phyloP scores from a whole-genome alignment of 2,888 invertebrate species.

The Mechanitis messenoides region DNA sequence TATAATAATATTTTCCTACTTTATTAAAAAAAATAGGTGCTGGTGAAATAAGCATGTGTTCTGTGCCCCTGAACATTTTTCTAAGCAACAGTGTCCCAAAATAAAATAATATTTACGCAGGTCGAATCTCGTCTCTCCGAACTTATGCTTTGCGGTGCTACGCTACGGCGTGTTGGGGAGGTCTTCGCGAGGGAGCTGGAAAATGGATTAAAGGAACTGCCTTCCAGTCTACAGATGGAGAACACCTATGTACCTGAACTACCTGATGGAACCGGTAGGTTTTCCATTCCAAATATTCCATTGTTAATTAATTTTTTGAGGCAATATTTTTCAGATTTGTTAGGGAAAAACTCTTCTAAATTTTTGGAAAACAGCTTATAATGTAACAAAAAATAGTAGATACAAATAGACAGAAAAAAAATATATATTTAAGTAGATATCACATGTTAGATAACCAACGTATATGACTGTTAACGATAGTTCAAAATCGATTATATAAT shows the following conservation, averaged over 20 bases:
- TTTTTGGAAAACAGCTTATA: too few species aligned
- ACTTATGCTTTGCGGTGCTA: slow-evolving; percentile 49
- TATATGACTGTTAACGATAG: too few species aligned
- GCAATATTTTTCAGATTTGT: background rate
- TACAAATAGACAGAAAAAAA: too few species aligned
- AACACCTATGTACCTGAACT: slow-evolving; percentile 86
- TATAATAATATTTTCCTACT: too few species aligned
- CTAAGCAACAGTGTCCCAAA: background rate
- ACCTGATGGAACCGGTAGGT: slow-evolving; percentile 80
- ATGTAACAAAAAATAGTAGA: too few species aligned
- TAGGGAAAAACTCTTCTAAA: too few species aligned
- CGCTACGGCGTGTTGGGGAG: slow-evolving; percentile 69
- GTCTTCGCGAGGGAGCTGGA: slow-evolving; percentile 80
- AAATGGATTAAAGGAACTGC: slow-evolving; percentile 76
- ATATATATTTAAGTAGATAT: too few species aligned
- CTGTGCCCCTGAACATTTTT: background rate
- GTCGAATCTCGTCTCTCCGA: slow-evolving; percentile 44
- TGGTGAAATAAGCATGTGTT: too few species aligned
- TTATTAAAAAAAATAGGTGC: too few species aligned
- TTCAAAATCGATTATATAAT: too few species aligned
- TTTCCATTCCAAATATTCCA: background rate
- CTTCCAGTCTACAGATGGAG: slow-evolving; percentile 85
- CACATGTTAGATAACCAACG: too few species aligned
- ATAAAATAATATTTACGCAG: slow-evolving; percentile 35
- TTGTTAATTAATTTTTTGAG: background rate